Conservation (phyloP, 2,113 vertebrate species). For the Hymenochirus boettgeri region DNA sequence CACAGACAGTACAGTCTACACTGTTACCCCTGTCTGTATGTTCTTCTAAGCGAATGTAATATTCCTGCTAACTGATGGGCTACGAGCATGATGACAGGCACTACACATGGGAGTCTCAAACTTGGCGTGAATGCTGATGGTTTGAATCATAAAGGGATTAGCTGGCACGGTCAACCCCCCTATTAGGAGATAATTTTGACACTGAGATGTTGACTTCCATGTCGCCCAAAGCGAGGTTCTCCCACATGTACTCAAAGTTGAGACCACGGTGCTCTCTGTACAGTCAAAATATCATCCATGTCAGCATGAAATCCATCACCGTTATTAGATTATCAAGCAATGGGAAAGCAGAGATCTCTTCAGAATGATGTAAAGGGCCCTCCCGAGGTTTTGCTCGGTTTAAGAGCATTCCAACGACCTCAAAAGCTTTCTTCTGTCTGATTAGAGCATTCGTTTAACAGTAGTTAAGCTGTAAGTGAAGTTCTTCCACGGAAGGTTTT, state of each 20-base stretch:
- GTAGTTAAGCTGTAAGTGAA: conserved; percentile 86
- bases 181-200: conserved; percentile 65
- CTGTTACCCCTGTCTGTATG: conserved; percentile 59
- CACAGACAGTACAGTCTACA: conserved; percentile 35
- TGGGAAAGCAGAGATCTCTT: conserved; percentile 64
- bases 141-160: conserved; percentile 58
- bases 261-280: conserved; percentile 88
- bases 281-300: conserved; percentile 83
- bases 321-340: conserved; percentile 69
- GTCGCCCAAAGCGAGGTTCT: conserved; percentile 79
- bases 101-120: conserved; percentile 82
- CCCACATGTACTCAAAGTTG: conserved; percentile 91
- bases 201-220: conserved; percentile 59
- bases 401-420: conserved; percentile 80
- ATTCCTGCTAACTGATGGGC: conserved; percentile 86
- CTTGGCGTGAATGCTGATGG: conserved; percentile 57
- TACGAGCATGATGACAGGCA: conserved; percentile 87
- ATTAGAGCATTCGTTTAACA: conserved; percentile 63
- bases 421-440: conserved; percentile 76
- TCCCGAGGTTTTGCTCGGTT: conserved; percentile 50
- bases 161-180: conserved; percentile 41
- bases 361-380: conserved; percentile 30
- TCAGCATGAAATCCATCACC: conserved; percentile 61
- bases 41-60: conserved; percentile 86
- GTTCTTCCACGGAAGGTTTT: conserved; percentile 76